These are phyloP conservation scores for Papilio xuthus DNA, from an alignment of 1,140 invertebrate genomes.

Conservation along the genomic window DNA sequence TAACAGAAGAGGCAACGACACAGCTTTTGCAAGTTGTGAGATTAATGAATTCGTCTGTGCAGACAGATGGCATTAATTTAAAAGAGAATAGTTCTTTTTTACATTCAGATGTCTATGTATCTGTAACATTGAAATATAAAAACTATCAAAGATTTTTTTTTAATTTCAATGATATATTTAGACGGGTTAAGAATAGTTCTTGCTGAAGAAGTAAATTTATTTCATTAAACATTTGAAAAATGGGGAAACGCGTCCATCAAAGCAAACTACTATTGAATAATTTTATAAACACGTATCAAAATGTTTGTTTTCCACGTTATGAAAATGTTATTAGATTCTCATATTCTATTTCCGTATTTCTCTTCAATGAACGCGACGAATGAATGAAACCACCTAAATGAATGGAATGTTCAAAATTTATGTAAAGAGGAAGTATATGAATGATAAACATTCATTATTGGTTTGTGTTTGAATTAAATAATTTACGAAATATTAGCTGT, in stretches of 20 bases:
- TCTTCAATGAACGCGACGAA: neutral
- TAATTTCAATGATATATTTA: neutral
- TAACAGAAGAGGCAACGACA: constrained; percentile 6
- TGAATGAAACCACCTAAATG: neutral
- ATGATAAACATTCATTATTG: neutral
- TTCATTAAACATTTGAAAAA: neutral
- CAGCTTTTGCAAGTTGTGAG: constrained; percentile 14
- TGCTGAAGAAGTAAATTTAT: too few relatives aligned
- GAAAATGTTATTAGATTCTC: neutral
- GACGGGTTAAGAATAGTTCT: too few relatives aligned
- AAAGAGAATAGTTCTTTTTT: neutral
- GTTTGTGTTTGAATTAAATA: neutral
- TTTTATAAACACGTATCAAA: too few relatives aligned
- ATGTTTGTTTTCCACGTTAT: neutral
- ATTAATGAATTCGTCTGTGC: constrained; percentile 14
- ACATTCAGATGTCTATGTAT: neutral
- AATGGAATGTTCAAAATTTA: neutral
- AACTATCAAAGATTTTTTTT: neutral
- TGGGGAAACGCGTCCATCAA: too few relatives aligned
- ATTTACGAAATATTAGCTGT: too few relatives aligned
- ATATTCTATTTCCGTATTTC: neutral
- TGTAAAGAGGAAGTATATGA: neutral
- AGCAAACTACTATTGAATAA: too few relatives aligned
- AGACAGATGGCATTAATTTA: constrained; percentile 21
- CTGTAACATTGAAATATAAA: neutral